Conservation (phyloP, 2,113 vertebrate genomes). For the Microcebus ravelobensis region DNA sequence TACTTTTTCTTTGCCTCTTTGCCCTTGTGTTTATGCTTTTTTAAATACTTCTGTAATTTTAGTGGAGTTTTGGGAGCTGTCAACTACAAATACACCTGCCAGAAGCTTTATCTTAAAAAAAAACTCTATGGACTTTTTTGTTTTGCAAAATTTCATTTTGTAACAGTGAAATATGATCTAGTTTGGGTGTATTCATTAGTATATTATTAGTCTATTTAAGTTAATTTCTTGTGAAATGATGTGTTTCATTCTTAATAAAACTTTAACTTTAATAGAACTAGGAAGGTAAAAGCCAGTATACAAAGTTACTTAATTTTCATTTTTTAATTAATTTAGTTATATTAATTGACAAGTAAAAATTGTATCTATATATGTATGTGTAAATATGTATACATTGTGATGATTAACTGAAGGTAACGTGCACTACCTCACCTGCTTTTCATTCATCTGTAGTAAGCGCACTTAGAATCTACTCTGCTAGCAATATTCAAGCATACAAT, state of each 20-base stretch:
- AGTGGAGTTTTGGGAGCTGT: not conserved
- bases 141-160: not conserved
- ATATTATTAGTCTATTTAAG: not conserved
- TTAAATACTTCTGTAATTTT: not conserved
- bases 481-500: not conserved
- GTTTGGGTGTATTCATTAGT: not conserved
- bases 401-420: not conserved
- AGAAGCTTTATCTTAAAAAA: not conserved
- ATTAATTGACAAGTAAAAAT: not conserved
- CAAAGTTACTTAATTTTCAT: not conserved
- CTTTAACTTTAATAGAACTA: not conserved
- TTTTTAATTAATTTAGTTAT: not conserved
- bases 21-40: not conserved
- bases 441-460: not conserved
- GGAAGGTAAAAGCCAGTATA: not conserved
- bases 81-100: not conserved
- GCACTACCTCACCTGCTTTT: not conserved
- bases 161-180: not conserved
- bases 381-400: not conserved
- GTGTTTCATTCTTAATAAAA: slow-evolving; percentile 9
- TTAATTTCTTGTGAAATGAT: not conserved
- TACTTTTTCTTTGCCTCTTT: not conserved
- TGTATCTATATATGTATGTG: not conserved
- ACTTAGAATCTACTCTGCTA: not conserved
- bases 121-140: not conserved